A percentile compares a stretch with the other conserved stretches of the same genome.
Conservation (phyloP, 2,888 invertebrate species). For the Trissoscelio sp. region DNA sequence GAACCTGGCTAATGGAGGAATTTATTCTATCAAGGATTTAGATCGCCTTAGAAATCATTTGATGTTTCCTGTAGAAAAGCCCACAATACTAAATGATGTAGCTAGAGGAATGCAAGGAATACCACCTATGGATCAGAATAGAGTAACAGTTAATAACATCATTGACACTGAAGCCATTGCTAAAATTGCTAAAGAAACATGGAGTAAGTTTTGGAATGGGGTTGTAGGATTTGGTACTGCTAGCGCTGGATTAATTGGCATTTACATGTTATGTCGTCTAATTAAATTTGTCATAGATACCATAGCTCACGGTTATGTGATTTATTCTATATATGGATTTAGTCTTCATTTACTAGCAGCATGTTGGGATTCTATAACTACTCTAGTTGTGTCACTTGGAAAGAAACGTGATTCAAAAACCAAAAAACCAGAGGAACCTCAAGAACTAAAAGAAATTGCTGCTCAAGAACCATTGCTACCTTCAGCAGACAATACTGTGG, state of each 20-base stretch:
- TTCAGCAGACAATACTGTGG: no score
- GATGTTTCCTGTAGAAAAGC: constrained; percentile 43
- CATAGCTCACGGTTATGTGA: neutral
- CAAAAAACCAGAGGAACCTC: no score
- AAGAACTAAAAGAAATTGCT: no score
- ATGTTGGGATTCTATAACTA: constrained; percentile 20
- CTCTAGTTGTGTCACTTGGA: no score
- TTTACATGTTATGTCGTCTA: neutral
- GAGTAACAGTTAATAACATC: constrained; percentile 1
- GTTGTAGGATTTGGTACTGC: constrained; percentile 36
- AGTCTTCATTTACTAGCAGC: constrained; percentile 15
- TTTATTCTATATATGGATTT: constrained; percentile 21
- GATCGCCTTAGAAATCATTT: constrained; percentile 36
- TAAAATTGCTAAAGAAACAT: neutral
- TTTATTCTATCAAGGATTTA: no score
- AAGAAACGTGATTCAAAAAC: no score
- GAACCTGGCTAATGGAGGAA: no score
- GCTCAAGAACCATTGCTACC: no score
- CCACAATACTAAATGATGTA: constrained; percentile 15
- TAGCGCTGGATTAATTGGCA: constrained; percentile 46
- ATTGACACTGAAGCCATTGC: constrained; percentile 8
- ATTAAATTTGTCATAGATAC: constrained; percentile 39
- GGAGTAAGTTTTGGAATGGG: constrained; percentile 31
- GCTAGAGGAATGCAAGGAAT: neutral
- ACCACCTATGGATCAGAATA: neutral